Percentiles rank a stretch among this genome's conserved stretches.
phyloP scores from a whole-genome alignment of 2,888 invertebrate genomes.

The Pseudanteris insignis region DNA sequence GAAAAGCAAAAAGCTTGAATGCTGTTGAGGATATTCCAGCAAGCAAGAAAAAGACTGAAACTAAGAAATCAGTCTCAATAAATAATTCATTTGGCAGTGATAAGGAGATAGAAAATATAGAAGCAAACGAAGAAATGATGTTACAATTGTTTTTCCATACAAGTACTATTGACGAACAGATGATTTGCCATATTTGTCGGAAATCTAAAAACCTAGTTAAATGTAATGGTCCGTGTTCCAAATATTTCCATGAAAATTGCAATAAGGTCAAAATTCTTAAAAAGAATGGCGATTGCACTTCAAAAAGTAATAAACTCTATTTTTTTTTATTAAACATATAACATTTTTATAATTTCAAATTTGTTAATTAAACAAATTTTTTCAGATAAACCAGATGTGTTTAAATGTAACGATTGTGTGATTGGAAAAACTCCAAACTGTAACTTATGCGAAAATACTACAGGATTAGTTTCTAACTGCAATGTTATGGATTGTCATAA shows the following conservation, averaged over 20 bases:
- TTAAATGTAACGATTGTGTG: slow-evolving; percentile 24
- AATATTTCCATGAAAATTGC: slow-evolving; percentile 15
- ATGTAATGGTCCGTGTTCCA: slow-evolving; percentile 20
- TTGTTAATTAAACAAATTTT: too few relatives aligned
- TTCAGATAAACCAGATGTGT: slow-evolving; percentile 10
- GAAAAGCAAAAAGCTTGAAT: slow-evolving; percentile 7
- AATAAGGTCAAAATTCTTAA: slow-evolving; percentile 5
- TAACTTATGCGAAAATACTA: slow-evolving; percentile 9
- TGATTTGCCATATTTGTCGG: slow-evolving; percentile 21
- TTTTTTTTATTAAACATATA: not conserved
- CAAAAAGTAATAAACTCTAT: slow-evolving; percentile 5
- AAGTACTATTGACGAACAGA: slow-evolving; percentile 13
- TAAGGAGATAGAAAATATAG: too few relatives aligned
- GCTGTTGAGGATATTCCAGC: not conserved
- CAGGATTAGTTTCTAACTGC: slow-evolving; percentile 6
- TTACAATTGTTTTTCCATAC: slow-evolving; percentile 19
- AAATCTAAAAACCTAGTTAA: slow-evolving; percentile 9
- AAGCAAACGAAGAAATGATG: slow-evolving; percentile 9
- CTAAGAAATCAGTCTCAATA: not conserved
- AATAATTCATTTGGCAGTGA: too few relatives aligned
- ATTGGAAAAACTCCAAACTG: slow-evolving; percentile 3
- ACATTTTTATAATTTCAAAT: too few relatives aligned
- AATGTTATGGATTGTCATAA: slow-evolving; percentile 18
- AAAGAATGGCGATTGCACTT: slow-evolving; percentile 11
- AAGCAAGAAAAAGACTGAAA: slow-evolving; percentile 3